These are phyloP conservation scores for Hydraecia micacea DNA, from an alignment of 2,888 invertebrate genomes.

Conservation along the genomic window DNA sequence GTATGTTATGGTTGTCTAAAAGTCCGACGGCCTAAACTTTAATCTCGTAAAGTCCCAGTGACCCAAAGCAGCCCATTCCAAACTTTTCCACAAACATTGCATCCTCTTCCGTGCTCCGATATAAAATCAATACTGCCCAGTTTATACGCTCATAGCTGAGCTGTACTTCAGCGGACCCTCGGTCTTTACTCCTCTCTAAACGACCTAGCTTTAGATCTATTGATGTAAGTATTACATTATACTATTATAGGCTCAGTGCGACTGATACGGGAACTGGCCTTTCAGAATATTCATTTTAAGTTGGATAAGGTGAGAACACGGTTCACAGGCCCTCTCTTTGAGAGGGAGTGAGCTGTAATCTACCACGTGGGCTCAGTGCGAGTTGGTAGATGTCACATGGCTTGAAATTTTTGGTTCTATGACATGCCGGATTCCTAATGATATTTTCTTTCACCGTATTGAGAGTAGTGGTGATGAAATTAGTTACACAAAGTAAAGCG, in stretches of 20 bases:
- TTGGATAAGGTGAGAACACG: background rate
- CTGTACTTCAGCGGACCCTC: conserved; percentile 66
- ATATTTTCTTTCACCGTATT: background rate
- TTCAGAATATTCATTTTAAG: background rate
- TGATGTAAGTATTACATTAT: conserved; percentile 50
- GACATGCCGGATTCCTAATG: background rate
- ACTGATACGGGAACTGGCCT: background rate
- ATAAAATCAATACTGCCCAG: conserved; percentile 75
- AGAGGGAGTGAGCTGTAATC: background rate
- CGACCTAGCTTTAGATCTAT: conserved; percentile 46
- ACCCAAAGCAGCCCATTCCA: conserved; percentile 2
- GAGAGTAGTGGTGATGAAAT: background rate
- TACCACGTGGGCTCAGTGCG: background rate
- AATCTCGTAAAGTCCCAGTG: background rate
- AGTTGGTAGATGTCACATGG: background rate
- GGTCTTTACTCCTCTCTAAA: background rate
- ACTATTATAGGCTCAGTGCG: conserved; percentile 23
- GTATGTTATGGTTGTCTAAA: background rate
- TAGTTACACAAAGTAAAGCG: background rate
- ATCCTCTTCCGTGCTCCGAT: conserved; percentile 5
- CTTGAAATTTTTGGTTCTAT: background rate
- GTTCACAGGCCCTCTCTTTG: background rate
- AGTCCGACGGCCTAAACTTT: background rate
- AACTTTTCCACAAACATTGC: background rate
- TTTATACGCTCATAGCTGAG: conserved; percentile 77